A percentile compares a stretch with the other conserved stretches of the same genome.
Conservation (phyloP, 2,113 vertebrate genomes). For the Alexandromys fortis region DNA sequence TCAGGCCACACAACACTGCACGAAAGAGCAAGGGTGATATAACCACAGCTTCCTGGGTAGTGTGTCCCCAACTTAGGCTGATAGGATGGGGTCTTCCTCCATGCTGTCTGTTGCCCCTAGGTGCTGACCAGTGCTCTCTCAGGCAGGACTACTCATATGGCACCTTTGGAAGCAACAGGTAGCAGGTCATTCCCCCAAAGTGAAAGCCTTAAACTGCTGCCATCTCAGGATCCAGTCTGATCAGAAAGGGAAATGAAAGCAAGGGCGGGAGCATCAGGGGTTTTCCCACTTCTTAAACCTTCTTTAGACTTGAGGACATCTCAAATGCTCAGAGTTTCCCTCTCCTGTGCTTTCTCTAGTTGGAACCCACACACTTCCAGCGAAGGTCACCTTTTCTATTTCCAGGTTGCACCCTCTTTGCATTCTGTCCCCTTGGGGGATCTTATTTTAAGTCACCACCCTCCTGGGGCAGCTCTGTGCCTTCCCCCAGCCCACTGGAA, state of each 20-base stretch:
- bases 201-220: neutral
- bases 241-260: neutral
- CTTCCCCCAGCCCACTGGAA: neutral
- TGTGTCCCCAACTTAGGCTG: too few species aligned
- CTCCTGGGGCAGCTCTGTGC: neutral
- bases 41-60: neutral
- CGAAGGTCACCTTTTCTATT: neutral
- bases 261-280: accelerated
- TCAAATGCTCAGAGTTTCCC: neutral
- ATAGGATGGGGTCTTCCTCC: neutral
- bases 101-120: neutral
- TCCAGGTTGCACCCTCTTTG: neutral
- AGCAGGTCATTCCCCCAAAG: neutral
- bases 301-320: too few species aligned
- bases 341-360: neutral
- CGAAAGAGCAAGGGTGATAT: neutral
- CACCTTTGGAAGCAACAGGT: neutral
- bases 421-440: neutral
- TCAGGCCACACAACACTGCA: neutral
- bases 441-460: neutral
- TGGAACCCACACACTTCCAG: neutral
- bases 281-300: neutral
- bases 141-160: neutral
- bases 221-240: neutral
- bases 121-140: neutral